Evolutionary conservation across 1,140 invertebrate genomes (phyloP).

Genomic region (Contarinia nasturtii): DNA sequence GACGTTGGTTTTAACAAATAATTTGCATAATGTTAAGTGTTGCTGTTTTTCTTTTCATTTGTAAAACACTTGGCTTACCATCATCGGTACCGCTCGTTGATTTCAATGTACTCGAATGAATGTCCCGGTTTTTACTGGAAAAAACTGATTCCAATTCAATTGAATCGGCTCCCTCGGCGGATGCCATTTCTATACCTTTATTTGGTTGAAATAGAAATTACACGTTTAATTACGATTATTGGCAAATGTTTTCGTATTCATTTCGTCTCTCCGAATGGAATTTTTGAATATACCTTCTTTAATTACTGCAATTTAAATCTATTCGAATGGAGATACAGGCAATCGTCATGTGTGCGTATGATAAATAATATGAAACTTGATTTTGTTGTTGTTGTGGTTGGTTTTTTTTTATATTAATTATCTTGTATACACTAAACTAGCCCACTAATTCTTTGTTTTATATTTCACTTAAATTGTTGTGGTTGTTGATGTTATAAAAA

Average conservation of each 20-base stretch:
- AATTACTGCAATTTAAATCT: too few relatives aligned
- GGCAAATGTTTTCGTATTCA: too few relatives aligned
- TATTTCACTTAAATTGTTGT: not conserved
- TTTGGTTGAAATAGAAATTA: too few relatives aligned
- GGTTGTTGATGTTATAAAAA: not conserved
- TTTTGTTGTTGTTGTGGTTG: too few relatives aligned
- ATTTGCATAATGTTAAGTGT: not conserved
- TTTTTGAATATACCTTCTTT: too few relatives aligned
- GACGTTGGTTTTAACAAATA: not conserved
- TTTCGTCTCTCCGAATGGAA: too few relatives aligned
- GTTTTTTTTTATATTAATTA: not conserved
- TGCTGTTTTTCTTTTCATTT: not conserved
- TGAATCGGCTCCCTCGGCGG: slow-evolving; percentile 41
- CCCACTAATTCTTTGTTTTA: not conserved
- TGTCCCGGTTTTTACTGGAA: slow-evolving; percentile 17
- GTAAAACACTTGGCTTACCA: not conserved
- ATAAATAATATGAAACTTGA: too few relatives aligned
- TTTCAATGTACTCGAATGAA: slow-evolving; percentile 3
- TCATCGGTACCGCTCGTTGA: slow-evolving; percentile 8
- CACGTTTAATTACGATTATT: too few relatives aligned
- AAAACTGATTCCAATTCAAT: slow-evolving; percentile 34
- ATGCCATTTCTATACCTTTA: slow-evolving; percentile 43
- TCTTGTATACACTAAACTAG: not conserved
- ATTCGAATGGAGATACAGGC: too few relatives aligned
- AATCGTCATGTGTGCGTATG: too few relatives aligned